A percentile compares a stretch with the other conserved stretches of the same genome.
Conservation (phyloP, 2,888 invertebrate species). For the Amiota minor region DNA sequence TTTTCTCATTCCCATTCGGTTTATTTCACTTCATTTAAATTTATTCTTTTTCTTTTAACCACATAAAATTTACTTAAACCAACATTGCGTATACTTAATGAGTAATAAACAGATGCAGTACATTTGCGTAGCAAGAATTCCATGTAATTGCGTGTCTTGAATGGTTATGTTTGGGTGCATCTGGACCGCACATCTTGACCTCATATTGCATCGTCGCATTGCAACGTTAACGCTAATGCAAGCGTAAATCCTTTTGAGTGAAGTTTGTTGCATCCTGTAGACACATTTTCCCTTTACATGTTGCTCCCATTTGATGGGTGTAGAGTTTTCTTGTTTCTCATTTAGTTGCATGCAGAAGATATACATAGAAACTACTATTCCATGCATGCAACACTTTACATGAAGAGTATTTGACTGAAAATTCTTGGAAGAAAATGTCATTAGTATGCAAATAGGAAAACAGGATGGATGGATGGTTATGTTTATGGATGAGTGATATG, state of each 20-base stretch:
- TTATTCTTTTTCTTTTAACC: background rate
- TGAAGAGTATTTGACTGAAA: no score
- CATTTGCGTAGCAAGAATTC: slow-evolving; percentile 19
- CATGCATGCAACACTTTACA: no score
- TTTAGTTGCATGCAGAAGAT: no score
- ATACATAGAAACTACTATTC: no score
- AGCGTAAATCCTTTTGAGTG: slow-evolving; percentile 52
- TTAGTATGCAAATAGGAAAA: no score
- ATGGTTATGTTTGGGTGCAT: slow-evolving; percentile 17
- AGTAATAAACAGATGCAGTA: background rate
- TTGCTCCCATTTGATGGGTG: no score
- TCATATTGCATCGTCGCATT: slow-evolving; percentile 52
- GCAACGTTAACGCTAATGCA: slow-evolving; percentile 49
- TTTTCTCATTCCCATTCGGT: background rate
- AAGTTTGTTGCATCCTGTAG: background rate
- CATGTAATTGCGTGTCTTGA: slow-evolving; percentile 12
- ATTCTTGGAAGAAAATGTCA: no score
- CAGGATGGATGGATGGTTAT: no score
- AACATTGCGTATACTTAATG: slow-evolving; percentile 43
- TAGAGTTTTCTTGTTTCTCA: no score
- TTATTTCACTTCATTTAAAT: slow-evolving; percentile 2
- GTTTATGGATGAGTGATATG: no score
- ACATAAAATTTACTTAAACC: background rate
- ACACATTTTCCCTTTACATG: no score
- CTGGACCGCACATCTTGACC: slow-evolving; percentile 56